Evolutionary conservation across 2,113 vertebrate species (phyloP).

Genomic region (Leptosomus discolor): DNA sequence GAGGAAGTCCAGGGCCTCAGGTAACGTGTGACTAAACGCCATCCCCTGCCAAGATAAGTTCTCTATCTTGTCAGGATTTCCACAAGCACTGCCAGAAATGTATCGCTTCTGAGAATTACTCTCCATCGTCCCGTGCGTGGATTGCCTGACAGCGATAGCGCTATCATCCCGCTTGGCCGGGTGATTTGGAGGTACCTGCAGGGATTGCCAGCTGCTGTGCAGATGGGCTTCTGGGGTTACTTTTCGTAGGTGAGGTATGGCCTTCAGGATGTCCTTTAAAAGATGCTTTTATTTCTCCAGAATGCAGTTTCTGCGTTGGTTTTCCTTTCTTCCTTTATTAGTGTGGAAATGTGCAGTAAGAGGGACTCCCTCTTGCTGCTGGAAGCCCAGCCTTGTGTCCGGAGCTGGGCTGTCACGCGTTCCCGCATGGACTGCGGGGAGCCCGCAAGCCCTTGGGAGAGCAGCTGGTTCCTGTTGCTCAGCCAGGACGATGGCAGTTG

Average conservation of each 20-base stretch:
- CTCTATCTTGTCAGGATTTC: slow-evolving; percentile 39
- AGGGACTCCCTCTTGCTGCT: not conserved
- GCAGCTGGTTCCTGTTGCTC: not conserved
- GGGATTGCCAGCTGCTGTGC: not conserved
- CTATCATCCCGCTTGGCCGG: accelerated
- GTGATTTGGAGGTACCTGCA: not conserved
- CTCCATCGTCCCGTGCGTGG: accelerated
- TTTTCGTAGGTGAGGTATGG: not conserved
- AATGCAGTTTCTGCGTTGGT: accelerated
- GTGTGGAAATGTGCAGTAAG: accelerated
- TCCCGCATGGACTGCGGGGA: accelerated
- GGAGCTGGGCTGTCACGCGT: accelerated
- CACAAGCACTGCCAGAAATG: not conserved
- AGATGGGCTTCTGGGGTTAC: not conserved
- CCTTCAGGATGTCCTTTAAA: not conserved
- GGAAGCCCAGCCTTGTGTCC: not conserved
- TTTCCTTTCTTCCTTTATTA: accelerated
- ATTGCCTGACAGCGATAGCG: not conserved
- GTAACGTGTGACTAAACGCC: not conserved
- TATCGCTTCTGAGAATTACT: not conserved
- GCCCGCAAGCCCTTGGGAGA: not conserved
- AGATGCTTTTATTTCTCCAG: not conserved
- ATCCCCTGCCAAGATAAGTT: not conserved
- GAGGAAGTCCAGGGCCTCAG: not conserved
- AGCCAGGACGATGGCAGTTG: not conserved